phyloP scores from a whole-genome alignment of 2,797 vertebrate species.

The Sciurus carolinensis region DNA sequence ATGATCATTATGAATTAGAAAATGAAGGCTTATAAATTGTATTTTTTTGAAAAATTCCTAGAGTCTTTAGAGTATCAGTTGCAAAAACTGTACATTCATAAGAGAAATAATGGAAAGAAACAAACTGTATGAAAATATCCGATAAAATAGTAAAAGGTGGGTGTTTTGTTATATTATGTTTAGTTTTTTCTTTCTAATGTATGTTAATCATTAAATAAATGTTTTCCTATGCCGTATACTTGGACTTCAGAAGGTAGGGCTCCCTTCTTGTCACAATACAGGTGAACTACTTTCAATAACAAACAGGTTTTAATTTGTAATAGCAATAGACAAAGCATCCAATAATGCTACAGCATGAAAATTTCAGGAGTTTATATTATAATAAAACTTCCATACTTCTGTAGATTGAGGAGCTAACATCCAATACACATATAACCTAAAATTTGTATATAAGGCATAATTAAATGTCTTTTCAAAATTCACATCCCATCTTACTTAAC shows the following conservation, averaged over 20 bases:
- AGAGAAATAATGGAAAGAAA: constrained; percentile 38
- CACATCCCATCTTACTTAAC: constrained; percentile 16
- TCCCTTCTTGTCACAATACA: not conserved
- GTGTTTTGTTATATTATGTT: not conserved
- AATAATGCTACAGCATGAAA: not conserved
- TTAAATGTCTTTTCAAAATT: constrained; percentile 21
- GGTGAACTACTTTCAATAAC: not conserved
- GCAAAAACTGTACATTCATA: not conserved
- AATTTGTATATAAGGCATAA: constrained; percentile 46
- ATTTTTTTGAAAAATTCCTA: not conserved
- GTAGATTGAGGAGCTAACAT: constrained; percentile 42
- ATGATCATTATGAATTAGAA: constrained; percentile 11
- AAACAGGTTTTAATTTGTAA: constrained; percentile 11
- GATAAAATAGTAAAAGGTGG: not conserved
- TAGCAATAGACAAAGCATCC: not conserved
- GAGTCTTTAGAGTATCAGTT: not conserved
- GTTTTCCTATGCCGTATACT: not conserved
- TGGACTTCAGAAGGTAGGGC: not conserved
- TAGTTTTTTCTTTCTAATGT: not conserved
- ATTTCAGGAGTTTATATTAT: constrained; percentile 17
- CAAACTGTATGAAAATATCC: not conserved
- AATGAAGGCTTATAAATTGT: constrained; percentile 1
- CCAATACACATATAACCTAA: not conserved
- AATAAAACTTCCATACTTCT: constrained; percentile 20
- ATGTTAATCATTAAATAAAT: constrained; percentile 13